Base-by-base conservation (phyloP, 2,888 invertebrate species). In the Eupithecia pulchellata region DNA sequence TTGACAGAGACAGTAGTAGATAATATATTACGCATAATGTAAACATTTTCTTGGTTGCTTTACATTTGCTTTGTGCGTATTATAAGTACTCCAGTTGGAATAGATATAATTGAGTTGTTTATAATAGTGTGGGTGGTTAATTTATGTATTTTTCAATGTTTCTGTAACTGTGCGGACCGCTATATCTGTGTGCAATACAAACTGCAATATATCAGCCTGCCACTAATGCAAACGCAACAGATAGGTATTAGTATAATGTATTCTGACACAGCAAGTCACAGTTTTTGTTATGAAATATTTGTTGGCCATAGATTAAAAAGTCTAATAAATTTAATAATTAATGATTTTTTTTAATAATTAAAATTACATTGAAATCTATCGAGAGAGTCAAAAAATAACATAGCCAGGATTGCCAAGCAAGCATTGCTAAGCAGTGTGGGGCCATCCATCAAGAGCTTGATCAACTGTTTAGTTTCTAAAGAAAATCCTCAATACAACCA, bases 101-200 rank as follows among this genome's bases (percentile, higher is more conserved):
- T 58, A 42, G 61, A 62, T 60, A 66, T 34, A 64, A 69, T 72
- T 60, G 61, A 69, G 72, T 66, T 64, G 63, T 69, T 63, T 67
- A 30, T 64, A 58, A 52, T 52, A 27, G 20, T 32, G 66, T 72
- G 69, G 69, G 69, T 29, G 47, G 66, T 61, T 69, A 69, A 66
- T 72, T 69, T 66, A 72, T 72, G 58, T 66, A 42, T 68, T 63
- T 72, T 66, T 72, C 42, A 71, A 62, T 68, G 66, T 63, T 66
- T 64, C 39, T 60, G 52, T 64, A 57, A 61, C 30, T 66, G 39
- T 25, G 17, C 29, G 25, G 58, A 30, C 11, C 17, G 57, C 63
- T 72, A 30, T 72, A 34, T 65, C 36, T 36, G 25, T 47, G 60
- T 42, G 42, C 25, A 65, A 63, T 42, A 66, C 62, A 60, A 64